Evolutionary conservation across 2,113 vertebrate species (phyloP).

Genomic region (Pseudolaguvia tuberculata): DNA sequence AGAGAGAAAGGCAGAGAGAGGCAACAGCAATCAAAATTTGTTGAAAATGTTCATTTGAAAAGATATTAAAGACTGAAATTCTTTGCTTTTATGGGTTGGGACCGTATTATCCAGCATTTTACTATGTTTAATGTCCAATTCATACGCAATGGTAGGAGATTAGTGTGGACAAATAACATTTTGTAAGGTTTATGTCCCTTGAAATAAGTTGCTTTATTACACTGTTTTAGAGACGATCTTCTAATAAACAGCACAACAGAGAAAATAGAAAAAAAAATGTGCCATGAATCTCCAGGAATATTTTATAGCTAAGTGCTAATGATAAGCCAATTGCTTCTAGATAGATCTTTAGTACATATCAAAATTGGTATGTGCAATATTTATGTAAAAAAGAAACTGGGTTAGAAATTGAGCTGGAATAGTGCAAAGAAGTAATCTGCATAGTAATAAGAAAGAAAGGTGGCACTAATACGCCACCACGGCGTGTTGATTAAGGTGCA

Average conservation of each 20-base stretch:
- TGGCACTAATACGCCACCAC: constrained; percentile 22
- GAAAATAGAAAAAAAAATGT: background rate
- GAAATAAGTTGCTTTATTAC: constrained; percentile 18
- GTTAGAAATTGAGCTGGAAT: constrained; percentile 11
- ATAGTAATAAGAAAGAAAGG: constrained; percentile 12
- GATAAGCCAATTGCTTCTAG: background rate
- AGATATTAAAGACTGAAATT: constrained; percentile 2
- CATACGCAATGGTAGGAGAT: background rate
- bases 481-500: constrained; percentile 25
- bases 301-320: constrained; percentile 4
- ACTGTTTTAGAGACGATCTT: background rate
- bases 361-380: constrained; percentile 14
- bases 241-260: constrained; percentile 13
- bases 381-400: constrained; percentile 3
- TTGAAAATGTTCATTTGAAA: constrained; percentile 11
- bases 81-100: background rate
- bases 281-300: background rate
- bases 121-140: background rate
- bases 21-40: background rate
- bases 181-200: constrained; percentile 16
- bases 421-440: constrained; percentile 17
- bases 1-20: background rate
- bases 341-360: constrained; percentile 1
- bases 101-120: background rate
- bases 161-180: background rate